These are phyloP conservation scores for Synergus japonicus DNA, from an alignment of 2,888 invertebrate species.

Conservation along the genomic window DNA sequence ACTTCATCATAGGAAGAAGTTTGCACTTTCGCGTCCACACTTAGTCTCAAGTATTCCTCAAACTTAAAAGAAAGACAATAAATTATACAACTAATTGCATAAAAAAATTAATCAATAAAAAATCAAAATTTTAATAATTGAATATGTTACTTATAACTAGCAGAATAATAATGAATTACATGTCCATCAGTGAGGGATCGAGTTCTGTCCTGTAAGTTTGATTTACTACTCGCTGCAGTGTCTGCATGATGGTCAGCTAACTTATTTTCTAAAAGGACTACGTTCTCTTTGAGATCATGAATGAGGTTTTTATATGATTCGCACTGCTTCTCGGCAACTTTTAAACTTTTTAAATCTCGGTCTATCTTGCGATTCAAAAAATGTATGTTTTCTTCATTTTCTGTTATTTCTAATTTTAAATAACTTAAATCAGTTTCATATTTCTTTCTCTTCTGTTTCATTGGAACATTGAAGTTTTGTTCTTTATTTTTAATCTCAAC, in stretches of 20 bases:
- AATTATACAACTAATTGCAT: neutral
- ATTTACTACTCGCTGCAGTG: neutral
- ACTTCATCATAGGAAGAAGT: neutral
- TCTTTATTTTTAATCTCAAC: slow-evolving; percentile 94
- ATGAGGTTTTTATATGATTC: neutral
- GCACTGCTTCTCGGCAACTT: neutral
- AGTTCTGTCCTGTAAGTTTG: neutral
- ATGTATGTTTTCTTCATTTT: neutral
- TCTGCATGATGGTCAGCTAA: neutral
- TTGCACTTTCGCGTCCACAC: neutral
- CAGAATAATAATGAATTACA: neutral
- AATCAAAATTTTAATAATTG: too few relatives aligned
- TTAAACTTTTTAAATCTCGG: slow-evolving; percentile 9
- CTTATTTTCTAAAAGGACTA: neutral
- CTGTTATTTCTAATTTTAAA: neutral
- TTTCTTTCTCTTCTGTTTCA: slow-evolving; percentile 80
- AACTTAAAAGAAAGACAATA: neutral
- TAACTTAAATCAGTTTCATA: neutral
- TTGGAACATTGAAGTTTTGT: slow-evolving; percentile 91
- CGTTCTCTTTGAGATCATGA: neutral
- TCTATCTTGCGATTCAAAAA: neutral
- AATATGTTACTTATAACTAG: neutral
- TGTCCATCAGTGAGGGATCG: neutral
- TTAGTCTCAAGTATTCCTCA: neutral
- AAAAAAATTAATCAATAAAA: too few relatives aligned